Base-by-base conservation (phyloP, 1,140 invertebrate genomes). In the Popillia japonica region DNA sequence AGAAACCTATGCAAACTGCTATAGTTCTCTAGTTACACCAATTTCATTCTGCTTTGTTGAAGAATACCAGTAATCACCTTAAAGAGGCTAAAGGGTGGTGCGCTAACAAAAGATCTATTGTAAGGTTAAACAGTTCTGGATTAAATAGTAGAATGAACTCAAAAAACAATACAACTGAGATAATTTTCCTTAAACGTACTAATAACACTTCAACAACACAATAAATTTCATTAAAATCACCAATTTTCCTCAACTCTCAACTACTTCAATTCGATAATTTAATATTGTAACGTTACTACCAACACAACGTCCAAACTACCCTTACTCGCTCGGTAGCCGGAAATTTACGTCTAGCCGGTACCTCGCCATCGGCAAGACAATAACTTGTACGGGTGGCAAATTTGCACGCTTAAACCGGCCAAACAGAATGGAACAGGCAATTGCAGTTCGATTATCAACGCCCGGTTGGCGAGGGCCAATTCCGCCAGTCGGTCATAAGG, bases 361-460 rank as follows among this genome's bases (percentile, higher is more conserved):
- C 48, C 2, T 17, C 48, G 48, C 14, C 48, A 34, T 34, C 4
- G 27, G 27, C 27, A 34, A 55, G 48, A 55, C 11, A 55, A 55
- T 55, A 55, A 55, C 14, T 55, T 55, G 14, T 55, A 55, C 2
- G 14, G 48, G 48, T 14, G 42, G 42, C 42, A 14, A 44, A 44
- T 44, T 44, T 44, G 42, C 42, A 44, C 42, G 42, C 42, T 44
- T 44, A 44, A 44, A 44, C 14, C 42, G 14, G 42, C 14, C 42
- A 34, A 14, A 44, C 42, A 44, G 14, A 44, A 44, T 44, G 8
- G 42, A 44, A 44, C 42, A 55, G 17, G 11, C 48, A 17, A 55
- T 55, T 55, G 48, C 48, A 55, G n/a, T 7, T 17, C n/a, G 48
- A 55, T 55, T 55, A 55, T 17, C 48, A 55, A 55, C 48, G 48